Evolutionary conservation across 2,113 vertebrate genomes (phyloP).

Genomic region (Odontophorus gujanensis): DNA sequence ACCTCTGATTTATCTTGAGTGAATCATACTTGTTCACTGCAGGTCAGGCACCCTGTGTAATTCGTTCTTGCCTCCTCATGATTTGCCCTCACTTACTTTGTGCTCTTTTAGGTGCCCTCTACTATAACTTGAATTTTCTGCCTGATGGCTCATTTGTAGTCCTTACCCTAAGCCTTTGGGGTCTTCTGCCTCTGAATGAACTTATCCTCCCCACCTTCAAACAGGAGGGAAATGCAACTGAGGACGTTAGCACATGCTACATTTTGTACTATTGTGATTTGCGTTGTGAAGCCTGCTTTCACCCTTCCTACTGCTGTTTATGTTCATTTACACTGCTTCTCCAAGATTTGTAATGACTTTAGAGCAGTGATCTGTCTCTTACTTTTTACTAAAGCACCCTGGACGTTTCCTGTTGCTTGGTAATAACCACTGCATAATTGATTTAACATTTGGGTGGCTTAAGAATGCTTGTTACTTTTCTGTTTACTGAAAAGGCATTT

Average conservation of each 20-base stretch:
- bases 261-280: background rate
- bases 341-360: background rate
- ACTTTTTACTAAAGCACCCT: background rate
- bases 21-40: constrained; percentile 27
- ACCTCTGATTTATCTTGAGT: constrained; percentile 38
- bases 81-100: background rate
- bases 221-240: background rate
- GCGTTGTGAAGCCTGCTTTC: background rate
- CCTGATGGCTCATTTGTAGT: constrained; percentile 12
- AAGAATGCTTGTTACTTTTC: background rate
- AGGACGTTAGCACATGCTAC: background rate
- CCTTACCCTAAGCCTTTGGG: background rate
- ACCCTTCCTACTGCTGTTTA: background rate
- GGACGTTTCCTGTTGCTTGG: background rate
- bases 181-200: background rate
- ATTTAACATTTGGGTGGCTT: background rate
- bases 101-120: background rate
- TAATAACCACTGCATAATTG: background rate
- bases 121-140: background rate
- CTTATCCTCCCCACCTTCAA: background rate
- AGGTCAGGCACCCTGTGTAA: constrained; percentile 1
- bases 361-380: background rate
- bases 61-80: background rate
- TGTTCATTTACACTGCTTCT: background rate
- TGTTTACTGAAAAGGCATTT: background rate